These are phyloP conservation scores for Agrochola macilenta DNA, from an alignment of 2,888 invertebrate genomes.

Conservation along the genomic window DNA sequence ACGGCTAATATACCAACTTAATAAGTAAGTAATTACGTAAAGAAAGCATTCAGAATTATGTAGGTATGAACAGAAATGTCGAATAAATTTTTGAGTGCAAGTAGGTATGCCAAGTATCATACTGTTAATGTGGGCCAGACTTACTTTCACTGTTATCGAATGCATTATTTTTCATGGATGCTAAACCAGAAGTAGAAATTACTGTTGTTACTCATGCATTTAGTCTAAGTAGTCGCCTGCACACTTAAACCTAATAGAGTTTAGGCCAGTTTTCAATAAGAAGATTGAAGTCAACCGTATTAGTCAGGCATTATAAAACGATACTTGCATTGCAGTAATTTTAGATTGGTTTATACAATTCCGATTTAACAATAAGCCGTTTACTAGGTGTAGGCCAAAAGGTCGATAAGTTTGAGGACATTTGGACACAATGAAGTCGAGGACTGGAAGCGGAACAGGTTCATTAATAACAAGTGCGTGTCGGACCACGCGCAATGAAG, in stretches of 20 bases:
- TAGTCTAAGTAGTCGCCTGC: background rate
- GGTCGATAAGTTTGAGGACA: constrained; percentile 26
- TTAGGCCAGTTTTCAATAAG: background rate
- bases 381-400: constrained; percentile 11
- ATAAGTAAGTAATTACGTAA: constrained; percentile 17
- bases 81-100: constrained; percentile 1
- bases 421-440: constrained; percentile 17
- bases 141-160: constrained; percentile 50
- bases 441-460: background rate
- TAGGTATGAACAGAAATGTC: background rate
- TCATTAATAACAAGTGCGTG: background rate
- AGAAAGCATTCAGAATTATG: constrained; percentile 15
- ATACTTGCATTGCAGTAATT: background rate
- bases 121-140: constrained; percentile 17
- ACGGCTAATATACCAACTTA: background rate
- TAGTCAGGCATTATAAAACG: background rate
- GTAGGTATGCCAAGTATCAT: constrained; percentile 1
- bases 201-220: background rate
- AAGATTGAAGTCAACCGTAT: constrained; percentile 8
- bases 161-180: constrained; percentile 13
- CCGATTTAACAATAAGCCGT: background rate
- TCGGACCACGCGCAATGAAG: no score
- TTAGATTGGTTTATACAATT: background rate
- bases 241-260: background rate
- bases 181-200: constrained; percentile 12